Percentiles rank a stretch among this genome's conserved stretches.
phyloP scores from a whole-genome alignment of 2,888 invertebrate genomes.

The Priocnemis perturbator region DNA sequence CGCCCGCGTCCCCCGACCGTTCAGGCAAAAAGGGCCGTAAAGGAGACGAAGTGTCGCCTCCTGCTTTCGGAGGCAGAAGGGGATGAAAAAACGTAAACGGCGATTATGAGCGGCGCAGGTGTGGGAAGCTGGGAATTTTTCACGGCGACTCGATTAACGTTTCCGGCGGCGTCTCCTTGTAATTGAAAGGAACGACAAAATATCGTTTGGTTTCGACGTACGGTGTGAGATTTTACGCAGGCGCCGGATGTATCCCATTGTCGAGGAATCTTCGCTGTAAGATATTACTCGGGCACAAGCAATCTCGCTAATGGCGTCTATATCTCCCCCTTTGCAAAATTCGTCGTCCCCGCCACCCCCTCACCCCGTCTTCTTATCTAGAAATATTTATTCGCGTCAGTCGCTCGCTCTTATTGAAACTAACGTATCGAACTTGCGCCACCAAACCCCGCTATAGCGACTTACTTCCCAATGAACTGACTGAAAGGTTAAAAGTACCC shows the following conservation, averaged over 20 bases:
- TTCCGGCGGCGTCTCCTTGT: too few species aligned
- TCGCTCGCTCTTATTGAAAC: conserved; percentile 70
- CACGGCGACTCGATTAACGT: too few species aligned
- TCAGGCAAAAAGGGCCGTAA: not conserved
- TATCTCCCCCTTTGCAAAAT: conserved; percentile 54
- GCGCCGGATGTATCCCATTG: conserved; percentile 41
- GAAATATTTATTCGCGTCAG: conserved; percentile 66
- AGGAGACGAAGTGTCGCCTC: conserved; percentile 14
- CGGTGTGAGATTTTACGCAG: conserved; percentile 37
- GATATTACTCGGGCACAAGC: conserved; percentile 57
- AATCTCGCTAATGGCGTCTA: conserved; percentile 71
- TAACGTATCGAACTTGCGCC: conserved; percentile 60
- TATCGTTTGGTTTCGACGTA: too few species aligned
- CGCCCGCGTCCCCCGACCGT: not conserved
- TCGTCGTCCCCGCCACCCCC: too few species aligned
- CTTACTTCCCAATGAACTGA: too few species aligned
- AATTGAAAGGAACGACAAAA: too few species aligned
- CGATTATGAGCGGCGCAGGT: conserved; percentile 17
- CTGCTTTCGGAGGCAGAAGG: conserved; percentile 9
- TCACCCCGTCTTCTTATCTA: conserved; percentile 20
- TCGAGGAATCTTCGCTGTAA: conserved; percentile 36
- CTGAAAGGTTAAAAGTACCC: too few species aligned
- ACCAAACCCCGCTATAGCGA: too few species aligned
- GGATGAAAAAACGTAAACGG: conserved; percentile 7
- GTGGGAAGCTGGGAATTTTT: not conserved